Percentiles rank a stretch among this genome's conserved stretches.
Conservation (phyloP, 2,113 vertebrate genomes). For the Brachypteracias leptosomus region DNA sequence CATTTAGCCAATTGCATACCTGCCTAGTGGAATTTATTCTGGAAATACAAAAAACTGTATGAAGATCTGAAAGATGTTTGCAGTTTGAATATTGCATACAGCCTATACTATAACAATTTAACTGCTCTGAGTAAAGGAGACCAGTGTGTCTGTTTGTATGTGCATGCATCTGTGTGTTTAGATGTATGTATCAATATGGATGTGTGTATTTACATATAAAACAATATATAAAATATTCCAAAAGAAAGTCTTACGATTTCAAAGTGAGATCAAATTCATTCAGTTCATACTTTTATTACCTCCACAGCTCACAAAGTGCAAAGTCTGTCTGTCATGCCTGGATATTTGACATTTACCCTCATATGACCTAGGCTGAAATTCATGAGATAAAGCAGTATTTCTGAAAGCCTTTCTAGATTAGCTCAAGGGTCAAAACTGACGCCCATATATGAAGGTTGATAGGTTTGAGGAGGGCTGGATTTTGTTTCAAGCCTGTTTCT, state of each 20-base stretch:
- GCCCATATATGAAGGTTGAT: fast-evolving
- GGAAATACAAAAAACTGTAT: neutral
- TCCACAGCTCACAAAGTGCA: neutral
- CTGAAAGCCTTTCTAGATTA: neutral
- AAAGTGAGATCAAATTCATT: neutral
- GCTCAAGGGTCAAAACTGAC: neutral
- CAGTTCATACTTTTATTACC: neutral
- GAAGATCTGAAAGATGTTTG: neutral
- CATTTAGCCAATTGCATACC: neutral
- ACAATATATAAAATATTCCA: neutral
- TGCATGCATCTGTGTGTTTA: neutral
- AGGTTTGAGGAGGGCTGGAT: neutral
- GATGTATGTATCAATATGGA: too few relatives aligned
- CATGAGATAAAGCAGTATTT: neutral
- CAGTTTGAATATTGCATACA: neutral
- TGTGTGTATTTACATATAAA: neutral
- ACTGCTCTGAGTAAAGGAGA: neutral
- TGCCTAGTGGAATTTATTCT: neutral
- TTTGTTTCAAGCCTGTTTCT: neutral
- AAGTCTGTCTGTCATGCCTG: neutral
- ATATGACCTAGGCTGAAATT: neutral
- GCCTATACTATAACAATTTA: too few relatives aligned
- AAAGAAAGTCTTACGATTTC: neutral
- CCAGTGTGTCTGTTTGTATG: neutral
- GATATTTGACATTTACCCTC: neutral